These are phyloP conservation scores for Ardeotis arabs DNA, from an alignment of 2,113 vertebrate genomes.

Conservation along the genomic window DNA sequence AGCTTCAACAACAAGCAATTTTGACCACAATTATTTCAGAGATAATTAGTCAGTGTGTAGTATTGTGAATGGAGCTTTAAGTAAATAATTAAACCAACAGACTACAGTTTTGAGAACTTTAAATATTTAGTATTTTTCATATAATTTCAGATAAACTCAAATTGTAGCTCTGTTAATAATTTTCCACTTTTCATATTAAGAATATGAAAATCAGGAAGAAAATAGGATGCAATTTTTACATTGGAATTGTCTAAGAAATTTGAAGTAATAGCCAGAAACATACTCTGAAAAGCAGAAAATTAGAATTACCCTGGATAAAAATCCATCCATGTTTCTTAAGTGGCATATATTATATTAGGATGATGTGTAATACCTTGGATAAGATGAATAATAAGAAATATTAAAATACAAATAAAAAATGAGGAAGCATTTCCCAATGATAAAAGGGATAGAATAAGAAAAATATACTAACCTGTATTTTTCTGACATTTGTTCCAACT, in stretches of 20 bases:
- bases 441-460: neutral
- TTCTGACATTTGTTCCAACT: slow-evolving; percentile 82
- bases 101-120: neutral
- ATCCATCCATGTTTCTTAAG: neutral
- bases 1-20: neutral
- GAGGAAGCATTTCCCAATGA: neutral
- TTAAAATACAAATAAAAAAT: neutral
- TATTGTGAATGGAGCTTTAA: neutral
- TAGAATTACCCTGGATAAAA: neutral
- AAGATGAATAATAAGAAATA: neutral
- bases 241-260: neutral
- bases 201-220: neutral
- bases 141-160: neutral
- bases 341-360: neutral
- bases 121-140: neutral
- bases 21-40: neutral
- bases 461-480: slow-evolving; percentile 81
- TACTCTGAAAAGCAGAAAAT: neutral
- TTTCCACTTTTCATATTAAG: neutral
- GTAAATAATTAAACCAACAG: neutral
- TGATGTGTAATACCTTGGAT: neutral
- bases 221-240: neutral
- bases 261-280: neutral
- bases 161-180: neutral
- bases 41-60: neutral